Evolutionary conservation across 2,113 vertebrate genomes (phyloP).

Genomic region (Peucedramus taeniatus): DNA sequence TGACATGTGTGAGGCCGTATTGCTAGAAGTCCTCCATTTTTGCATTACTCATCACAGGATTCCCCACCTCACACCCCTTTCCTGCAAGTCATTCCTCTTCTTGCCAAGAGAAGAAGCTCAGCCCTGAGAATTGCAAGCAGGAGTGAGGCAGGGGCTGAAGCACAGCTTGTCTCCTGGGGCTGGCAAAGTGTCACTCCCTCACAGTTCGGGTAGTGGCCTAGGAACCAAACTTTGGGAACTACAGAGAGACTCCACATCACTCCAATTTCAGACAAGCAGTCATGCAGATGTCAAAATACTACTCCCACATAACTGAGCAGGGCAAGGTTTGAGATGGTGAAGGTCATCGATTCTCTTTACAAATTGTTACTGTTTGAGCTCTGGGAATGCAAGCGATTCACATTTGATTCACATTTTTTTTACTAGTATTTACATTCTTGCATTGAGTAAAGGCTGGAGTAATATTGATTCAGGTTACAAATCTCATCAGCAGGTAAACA

Average conservation of each 20-base stretch:
- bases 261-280: neutral
- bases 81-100: neutral
- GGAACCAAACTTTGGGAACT: neutral
- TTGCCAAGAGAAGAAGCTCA: neutral
- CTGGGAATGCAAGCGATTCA: neutral
- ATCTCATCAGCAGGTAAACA: slow-evolving; percentile 4
- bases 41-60: neutral
- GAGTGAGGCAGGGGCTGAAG: neutral
- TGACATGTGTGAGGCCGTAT: rapidly evolving
- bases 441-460: neutral
- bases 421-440: neutral
- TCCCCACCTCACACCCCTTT: neutral
- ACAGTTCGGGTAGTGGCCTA: neutral
- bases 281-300: neutral
- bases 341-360: neutral
- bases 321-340: neutral
- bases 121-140: neutral
- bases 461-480: slow-evolving; percentile 11
- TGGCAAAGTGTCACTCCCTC: neutral
- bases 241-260: neutral
- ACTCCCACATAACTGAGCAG: neutral
- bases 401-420: neutral
- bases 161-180: neutral
- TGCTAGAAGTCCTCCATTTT: neutral
- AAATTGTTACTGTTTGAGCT: neutral